Base-by-base conservation (phyloP, 2,113 vertebrate genomes). In the Pogona vitticeps region DNA sequence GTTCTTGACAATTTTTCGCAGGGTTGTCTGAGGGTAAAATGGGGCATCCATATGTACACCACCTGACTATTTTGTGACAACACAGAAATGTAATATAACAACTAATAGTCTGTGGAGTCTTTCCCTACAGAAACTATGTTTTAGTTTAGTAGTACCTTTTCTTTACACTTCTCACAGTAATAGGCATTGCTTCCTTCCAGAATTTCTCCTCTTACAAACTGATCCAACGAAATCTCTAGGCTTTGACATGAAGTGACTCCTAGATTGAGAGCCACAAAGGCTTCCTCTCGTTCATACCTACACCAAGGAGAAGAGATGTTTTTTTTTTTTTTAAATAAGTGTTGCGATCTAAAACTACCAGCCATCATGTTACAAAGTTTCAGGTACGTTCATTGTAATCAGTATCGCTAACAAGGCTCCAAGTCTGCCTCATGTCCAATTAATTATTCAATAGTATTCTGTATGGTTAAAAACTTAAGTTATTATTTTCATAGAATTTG, bases 81-180 rank as follows among this genome's bases (percentile, higher is more conserved):
- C 10, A 52, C 10, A 52, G 5, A 6, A 52, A 52, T 52, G 46
- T 6, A 52, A 52, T 52, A 52, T 6, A 52, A 52, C 5, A 52
- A 52, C 5, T 52, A 52, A 52, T 52, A 52, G 5, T 52, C 46
- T 52, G 46, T 52, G 46, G 10, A 52, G 10, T 52, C 31, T 68
- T 73, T 52, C n/a, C 65, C 56, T 36, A 65, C 3, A 71, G 12
- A 61, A 18, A 79, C 40, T 52, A 10, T 52, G 46, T 52, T 52
- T 52, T 52, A 10, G 46, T 52, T 52, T 52, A 59, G n/a, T n/a
- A 80, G 46, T 95, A 98, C 99, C 98, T 99, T 99, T 94, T 99
- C 98, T 94, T 99, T 98, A 95, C 99, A 99, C 90, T 99, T 99
- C 91, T 99, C 99, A 94, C 99, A 99, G 96, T 99, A 99, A 95